A percentile compares a stretch with the other conserved stretches of the same genome.
Conservation (phyloP, 2,888 invertebrate genomes). For the Cryptus armator region DNA sequence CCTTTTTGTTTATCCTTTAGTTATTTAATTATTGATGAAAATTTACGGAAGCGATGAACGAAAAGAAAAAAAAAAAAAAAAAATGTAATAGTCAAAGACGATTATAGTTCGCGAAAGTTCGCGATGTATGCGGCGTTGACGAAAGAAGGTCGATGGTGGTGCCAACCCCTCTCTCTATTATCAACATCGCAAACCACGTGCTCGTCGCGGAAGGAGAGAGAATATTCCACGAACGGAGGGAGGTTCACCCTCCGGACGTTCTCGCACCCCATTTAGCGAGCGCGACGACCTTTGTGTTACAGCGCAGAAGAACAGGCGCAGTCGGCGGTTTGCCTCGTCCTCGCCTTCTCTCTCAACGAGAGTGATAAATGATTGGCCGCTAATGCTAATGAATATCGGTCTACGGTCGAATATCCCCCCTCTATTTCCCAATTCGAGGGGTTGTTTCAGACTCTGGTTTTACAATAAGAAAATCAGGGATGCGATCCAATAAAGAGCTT, state of each 20-base stretch:
- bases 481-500: conserved; percentile 75
- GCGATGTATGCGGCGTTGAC: no score
- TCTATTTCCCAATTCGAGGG: conserved; percentile 54
- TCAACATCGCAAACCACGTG: conserved; percentile 18
- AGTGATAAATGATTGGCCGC: conserved; percentile 82
- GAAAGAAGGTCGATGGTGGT: no score
- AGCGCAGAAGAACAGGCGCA: conserved; percentile 22
- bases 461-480: conserved; percentile 16
- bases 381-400: conserved; percentile 83
- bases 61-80: no score
- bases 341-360: conserved; percentile 64
- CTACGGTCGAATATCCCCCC: conserved; percentile 67
- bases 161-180: neutral
- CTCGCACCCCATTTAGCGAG: conserved; percentile 78
- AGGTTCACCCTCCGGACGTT: conserved; percentile 63
- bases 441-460: conserved; percentile 59
- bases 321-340: conserved; percentile 1
- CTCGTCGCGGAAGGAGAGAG: conserved; percentile 33
- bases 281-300: conserved; percentile 69
- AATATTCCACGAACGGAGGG: conserved; percentile 33
- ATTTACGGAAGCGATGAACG: no score
- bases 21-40: no score
- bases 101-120: neutral
- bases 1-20: no score
- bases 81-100: no score